Percentiles rank a stretch among this genome's conserved stretches.
phyloP scores from a whole-genome alignment of 2,888 invertebrate genomes.

The Eutolmus rufibarbis region DNA sequence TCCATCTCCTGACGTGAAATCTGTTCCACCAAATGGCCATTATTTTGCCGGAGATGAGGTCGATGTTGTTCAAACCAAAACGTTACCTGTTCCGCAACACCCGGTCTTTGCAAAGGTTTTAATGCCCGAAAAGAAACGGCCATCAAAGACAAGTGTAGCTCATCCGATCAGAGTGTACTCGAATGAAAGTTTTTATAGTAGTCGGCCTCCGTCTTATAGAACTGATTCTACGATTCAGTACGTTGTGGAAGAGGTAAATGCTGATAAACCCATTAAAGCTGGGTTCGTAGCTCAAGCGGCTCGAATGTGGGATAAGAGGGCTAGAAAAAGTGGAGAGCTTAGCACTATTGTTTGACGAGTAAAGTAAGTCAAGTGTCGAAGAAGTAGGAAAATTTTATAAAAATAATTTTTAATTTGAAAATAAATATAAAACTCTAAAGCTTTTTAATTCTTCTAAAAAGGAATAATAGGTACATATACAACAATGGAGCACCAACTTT shows the following conservation, averaged over 20 bases:
- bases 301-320: slow-evolving; percentile 48
- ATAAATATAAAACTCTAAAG: neutral
- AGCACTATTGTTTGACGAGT: slow-evolving; percentile 44
- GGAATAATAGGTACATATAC: neutral
- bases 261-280: slow-evolving; percentile 39
- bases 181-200: neutral
- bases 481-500: neutral
- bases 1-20: slow-evolving; percentile 40
- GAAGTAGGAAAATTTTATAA: neutral
- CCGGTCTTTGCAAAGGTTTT: slow-evolving; percentile 49
- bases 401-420: neutral
- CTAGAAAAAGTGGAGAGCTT: neutral
- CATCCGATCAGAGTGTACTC: neutral
- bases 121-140: slow-evolving; percentile 46
- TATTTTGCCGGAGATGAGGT: slow-evolving; percentile 47
- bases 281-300: slow-evolving; percentile 49
- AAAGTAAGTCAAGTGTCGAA: neutral
- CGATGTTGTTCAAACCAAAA: slow-evolving; percentile 48
- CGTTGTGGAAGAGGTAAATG: slow-evolving; percentile 37
- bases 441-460: neutral
- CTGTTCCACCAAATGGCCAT: slow-evolving; percentile 44
- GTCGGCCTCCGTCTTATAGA: neutral
- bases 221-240: neutral
- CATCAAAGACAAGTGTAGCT: slow-evolving; percentile 16
- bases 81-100: slow-evolving; percentile 46